Conservation (phyloP, 2,113 vertebrate genomes). For the Naja naja region DNA sequence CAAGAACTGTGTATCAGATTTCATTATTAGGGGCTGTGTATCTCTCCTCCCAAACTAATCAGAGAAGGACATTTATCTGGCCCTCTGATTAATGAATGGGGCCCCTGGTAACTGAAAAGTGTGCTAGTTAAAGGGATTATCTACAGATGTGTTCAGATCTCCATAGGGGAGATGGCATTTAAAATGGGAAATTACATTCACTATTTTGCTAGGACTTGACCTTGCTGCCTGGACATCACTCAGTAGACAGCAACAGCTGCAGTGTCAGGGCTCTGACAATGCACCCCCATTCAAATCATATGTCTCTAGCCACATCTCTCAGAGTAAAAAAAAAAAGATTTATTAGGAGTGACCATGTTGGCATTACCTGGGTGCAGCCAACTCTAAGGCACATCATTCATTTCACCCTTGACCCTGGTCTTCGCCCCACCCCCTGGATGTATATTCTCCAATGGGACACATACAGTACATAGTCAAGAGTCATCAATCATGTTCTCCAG, state of each 20-base stretch:
- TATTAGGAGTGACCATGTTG: too few relatives aligned
- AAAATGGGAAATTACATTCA: slow-evolving; percentile 13
- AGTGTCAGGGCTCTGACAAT: not conserved
- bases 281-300: too few relatives aligned
- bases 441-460: too few relatives aligned
- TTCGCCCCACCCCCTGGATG: too few relatives aligned
- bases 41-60: slow-evolving; percentile 49
- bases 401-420: too few relatives aligned
- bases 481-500: too few relatives aligned
- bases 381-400: too few relatives aligned
- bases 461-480: too few relatives aligned
- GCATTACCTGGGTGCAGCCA: too few relatives aligned
- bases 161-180: slow-evolving; percentile 11
- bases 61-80: slow-evolving; percentile 51
- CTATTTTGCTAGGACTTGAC: slow-evolving; percentile 22
- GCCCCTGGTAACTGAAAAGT: slow-evolving; percentile 30
- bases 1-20: slow-evolving; percentile 21
- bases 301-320: too few relatives aligned
- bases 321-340: too few relatives aligned
- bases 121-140: slow-evolving; percentile 43
- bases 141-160: not conserved
- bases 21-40: slow-evolving; percentile 47
- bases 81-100: slow-evolving; percentile 46
- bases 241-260: not conserved
- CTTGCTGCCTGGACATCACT: slow-evolving; percentile 17